Evolutionary conservation across 2,797 vertebrate genomes (phyloP).

Genomic region (Propithecus deckenii): DNA sequence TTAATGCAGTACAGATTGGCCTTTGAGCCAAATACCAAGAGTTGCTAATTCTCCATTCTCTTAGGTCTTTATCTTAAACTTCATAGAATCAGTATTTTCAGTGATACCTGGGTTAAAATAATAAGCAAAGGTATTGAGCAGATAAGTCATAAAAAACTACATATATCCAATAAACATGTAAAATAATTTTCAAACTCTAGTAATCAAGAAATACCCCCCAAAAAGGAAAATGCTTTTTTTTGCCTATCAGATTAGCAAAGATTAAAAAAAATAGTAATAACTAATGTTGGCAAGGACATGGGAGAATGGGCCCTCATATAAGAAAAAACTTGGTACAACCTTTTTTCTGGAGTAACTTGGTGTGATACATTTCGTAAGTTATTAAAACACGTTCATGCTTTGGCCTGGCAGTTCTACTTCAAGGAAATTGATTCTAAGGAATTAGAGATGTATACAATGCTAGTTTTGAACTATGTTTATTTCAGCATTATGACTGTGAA

Average conservation of each 20-base stretch:
- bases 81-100: conserved; percentile 28
- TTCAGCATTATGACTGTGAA: conserved; percentile 15
- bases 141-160: background rate
- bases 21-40: background rate
- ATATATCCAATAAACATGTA: background rate
- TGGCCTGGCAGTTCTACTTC: background rate
- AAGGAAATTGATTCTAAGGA: conserved; percentile 1
- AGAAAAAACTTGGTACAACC: background rate
- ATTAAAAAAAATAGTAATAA: background rate
- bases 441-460: background rate
- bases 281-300: background rate
- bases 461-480: background rate
- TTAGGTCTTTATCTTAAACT: background rate
- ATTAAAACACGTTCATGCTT: background rate
- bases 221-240: background rate
- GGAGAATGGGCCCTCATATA: background rate
- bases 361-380: background rate
- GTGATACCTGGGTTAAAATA: background rate
- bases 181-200: background rate
- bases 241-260: conserved; percentile 15
- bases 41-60: background rate
- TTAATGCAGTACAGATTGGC: background rate
- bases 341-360: background rate
- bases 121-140: background rate
- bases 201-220: background rate